phyloP scores from a whole-genome alignment of 2,797 vertebrate species.

The Anguilla marmorata region DNA sequence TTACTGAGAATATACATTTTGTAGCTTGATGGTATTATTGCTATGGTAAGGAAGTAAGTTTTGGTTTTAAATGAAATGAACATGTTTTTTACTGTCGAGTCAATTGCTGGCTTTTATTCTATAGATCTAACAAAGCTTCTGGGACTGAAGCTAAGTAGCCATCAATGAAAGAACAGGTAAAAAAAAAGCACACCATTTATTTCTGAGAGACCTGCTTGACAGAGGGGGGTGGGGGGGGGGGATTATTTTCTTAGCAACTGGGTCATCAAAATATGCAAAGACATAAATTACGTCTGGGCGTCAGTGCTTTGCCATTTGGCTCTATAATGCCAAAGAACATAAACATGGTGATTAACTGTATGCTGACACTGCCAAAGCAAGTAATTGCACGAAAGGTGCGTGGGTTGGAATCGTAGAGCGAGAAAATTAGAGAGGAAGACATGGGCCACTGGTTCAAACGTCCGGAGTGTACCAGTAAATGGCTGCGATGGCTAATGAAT shows the following conservation, averaged over 20 bases:
- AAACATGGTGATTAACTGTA: background rate
- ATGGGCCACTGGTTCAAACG: background rate
- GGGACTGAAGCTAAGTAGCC: background rate
- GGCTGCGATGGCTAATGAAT: background rate
- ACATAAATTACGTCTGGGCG: background rate
- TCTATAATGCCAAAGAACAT: background rate
- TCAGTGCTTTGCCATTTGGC: background rate
- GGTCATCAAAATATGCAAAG: background rate
- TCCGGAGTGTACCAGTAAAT: background rate
- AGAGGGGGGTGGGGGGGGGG: background rate
- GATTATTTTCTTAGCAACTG: slow-evolving; percentile 7
- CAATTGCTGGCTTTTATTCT: background rate
- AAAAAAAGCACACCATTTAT: background rate
- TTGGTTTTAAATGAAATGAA: background rate
- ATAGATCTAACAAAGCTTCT: background rate
- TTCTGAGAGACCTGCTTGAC: background rate
- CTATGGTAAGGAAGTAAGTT: background rate
- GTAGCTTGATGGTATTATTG: background rate
- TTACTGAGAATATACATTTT: background rate
- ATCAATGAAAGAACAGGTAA: background rate
- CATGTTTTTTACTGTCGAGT: background rate
- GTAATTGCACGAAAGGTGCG: background rate
- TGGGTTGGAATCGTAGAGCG: background rate
- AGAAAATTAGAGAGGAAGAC: background rate
- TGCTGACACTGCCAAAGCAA: slow-evolving; percentile 8